Conservation (phyloP, 2,888 invertebrate species). For the Troglohyphantes excavatus region DNA sequence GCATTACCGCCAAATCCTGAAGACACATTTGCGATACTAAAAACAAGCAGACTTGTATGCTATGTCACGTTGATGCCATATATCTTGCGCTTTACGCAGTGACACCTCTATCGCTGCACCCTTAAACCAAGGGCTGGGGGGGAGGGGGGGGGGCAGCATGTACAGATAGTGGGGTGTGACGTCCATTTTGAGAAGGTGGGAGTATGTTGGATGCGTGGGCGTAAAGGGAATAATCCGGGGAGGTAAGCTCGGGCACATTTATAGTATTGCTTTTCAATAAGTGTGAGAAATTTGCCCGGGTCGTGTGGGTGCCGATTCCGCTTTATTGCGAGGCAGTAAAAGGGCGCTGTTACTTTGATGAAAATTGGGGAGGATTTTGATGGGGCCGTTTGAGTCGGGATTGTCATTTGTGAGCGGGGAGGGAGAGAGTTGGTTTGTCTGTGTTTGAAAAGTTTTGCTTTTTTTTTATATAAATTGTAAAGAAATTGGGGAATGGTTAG, state of each 20-base stretch:
- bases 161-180: background rate
- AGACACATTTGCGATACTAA: background rate
- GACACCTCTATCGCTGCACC: background rate
- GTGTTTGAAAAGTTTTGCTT: too few species aligned
- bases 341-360: background rate
- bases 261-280: constrained; percentile 40
- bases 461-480: too few species aligned
- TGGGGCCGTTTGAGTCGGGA: background rate
- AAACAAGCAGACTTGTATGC: constrained; percentile 40
- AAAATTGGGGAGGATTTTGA: background rate
- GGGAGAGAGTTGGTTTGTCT: background rate
- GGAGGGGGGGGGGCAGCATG: background rate
- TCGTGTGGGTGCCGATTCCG: background rate
- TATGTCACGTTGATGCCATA: constrained; percentile 28
- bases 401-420: background rate
- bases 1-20: too few species aligned
- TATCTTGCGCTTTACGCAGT: constrained; percentile 32
- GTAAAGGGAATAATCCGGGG: background rate
- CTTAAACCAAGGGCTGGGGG: too few species aligned
- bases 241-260: background rate
- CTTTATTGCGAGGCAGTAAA: background rate
- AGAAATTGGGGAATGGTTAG: too few species aligned
- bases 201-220: background rate
- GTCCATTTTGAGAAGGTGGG: background rate
- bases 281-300: constrained; percentile 7